Evolutionary conservation across 1,140 invertebrate species (phyloP).

Genomic region (Hesperophylax magnus): DNA sequence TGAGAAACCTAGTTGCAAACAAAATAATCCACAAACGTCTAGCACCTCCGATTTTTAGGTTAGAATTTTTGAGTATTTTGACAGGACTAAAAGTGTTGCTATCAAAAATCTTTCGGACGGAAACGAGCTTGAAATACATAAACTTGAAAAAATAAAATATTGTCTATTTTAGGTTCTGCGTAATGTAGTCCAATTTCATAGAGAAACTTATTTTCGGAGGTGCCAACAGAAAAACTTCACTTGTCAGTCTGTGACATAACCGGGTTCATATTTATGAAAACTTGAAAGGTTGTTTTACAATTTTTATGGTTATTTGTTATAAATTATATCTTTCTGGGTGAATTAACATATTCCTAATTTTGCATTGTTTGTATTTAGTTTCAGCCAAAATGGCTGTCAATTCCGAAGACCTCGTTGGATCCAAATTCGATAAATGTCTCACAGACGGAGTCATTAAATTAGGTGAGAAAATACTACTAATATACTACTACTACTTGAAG

Average conservation of each 20-base stretch:
- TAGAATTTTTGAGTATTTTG: too few relatives aligned
- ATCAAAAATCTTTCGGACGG: too few relatives aligned
- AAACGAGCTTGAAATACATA: too few relatives aligned
- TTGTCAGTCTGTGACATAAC: slow-evolving; percentile 40
- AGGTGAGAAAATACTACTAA: slow-evolving; percentile 63
- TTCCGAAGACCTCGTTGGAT: slow-evolving; percentile 71
- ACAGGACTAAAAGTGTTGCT: too few relatives aligned
- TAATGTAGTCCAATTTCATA: neutral
- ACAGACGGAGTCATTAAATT: slow-evolving; percentile 76
- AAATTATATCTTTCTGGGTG: too few relatives aligned
- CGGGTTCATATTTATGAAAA: slow-evolving; percentile 36
- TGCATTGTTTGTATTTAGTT: slow-evolving; percentile 35
- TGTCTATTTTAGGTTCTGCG: too few relatives aligned
- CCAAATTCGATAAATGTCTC: slow-evolving; percentile 74
- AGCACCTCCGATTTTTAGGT: too few relatives aligned
- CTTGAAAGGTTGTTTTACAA: slow-evolving; percentile 21
- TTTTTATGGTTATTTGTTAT: neutral
- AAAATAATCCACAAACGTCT: too few relatives aligned
- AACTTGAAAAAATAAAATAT: neutral
- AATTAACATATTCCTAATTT: neutral
- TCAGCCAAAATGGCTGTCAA: slow-evolving; percentile 49
- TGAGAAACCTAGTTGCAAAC: too few relatives aligned
- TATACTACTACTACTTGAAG: too few relatives aligned
- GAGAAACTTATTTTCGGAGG: neutral
- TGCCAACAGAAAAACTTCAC: slow-evolving; percentile 17